Base-by-base conservation (phyloP, 2,888 invertebrate species). In the Anaspis maculata region DNA sequence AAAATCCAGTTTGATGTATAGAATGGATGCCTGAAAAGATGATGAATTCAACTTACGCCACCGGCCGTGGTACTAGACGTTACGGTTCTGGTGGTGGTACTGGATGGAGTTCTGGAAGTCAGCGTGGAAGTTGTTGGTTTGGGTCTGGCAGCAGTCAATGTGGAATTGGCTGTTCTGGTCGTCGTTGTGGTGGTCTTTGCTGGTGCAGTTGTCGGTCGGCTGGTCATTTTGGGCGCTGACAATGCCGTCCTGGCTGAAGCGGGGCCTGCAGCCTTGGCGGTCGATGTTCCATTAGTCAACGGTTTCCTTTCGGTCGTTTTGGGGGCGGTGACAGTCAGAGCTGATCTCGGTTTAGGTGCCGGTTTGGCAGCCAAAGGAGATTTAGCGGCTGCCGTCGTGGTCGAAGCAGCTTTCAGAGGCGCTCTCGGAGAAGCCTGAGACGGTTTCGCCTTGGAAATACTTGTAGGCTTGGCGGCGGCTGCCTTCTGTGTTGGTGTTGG, bases 241-340 rank as follows among this genome's bases (percentile, higher is more conserved):
- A 49, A 28, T 13, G 46, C 34, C 15, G 53, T 19, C 13, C 41
- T 37, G 12, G 51, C 37, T 9, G 38, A 27, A 13, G 46, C 19
- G 19, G 19, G 9, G 27, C 30, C 45, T 6, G 46, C 30, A 10
- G 47, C 41, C 32, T 24, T 40, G 15, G 40, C 31, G 33, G 30
- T 44, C 9, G 32, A 32, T 23, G 45, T 77, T 7, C 76, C 77
- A 49, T 76, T 77, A 2, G 69, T 52, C 5, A 72, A 55, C 0
- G 74, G 67, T 52, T 74, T 74, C 52, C 68, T 74, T 14, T 73
- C 73, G 1, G 49, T 19, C 12, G 43, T 11, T 27, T 36, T 33
- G 15, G 47, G 29, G 19, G 19, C 9, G 19, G 19, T 9, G 19
- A 5, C 19, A 19, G 5, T 9, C 9, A 9, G 5, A 5, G 19